Percentiles rank a stretch among this genome's conserved stretches.
These are phyloP conservation scores for Bettongia penicillata DNA, from an alignment of 2,113 vertebrate species.

Conservation along the genomic window DNA sequence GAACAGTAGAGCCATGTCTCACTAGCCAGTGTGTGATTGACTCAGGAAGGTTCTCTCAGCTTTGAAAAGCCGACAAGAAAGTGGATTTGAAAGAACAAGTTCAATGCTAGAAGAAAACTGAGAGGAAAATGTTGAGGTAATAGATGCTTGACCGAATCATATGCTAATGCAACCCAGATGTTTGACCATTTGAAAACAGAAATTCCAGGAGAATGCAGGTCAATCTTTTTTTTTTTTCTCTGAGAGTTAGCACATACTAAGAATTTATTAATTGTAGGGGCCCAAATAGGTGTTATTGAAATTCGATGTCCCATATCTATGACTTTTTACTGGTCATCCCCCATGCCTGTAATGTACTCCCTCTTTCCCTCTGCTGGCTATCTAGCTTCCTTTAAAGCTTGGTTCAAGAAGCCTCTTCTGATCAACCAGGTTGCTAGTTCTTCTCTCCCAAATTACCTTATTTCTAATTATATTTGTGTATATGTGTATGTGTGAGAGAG, in stretches of 20 bases:
- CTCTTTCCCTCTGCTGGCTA: background rate
- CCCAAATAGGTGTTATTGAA: background rate
- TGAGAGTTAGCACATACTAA: background rate
- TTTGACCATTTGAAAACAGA: background rate
- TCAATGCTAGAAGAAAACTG: background rate
- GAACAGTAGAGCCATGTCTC: background rate
- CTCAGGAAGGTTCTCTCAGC: background rate
- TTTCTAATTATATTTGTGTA: background rate
- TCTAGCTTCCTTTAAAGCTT: background rate
- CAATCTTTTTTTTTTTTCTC: background rate
- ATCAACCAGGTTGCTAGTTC: background rate
- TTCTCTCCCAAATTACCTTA: background rate
- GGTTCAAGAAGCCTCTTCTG: background rate
- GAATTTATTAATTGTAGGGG: background rate
- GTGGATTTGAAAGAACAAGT: background rate
- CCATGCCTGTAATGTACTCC: background rate
- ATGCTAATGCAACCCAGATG: background rate
- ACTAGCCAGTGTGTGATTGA: background rate
- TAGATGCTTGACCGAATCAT: background rate
- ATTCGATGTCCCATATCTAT: background rate
- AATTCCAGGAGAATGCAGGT: background rate
- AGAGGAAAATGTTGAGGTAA: background rate
- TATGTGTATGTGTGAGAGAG: background rate
- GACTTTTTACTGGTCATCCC: background rate
- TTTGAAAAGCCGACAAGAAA: background rate